Conservation (phyloP, 2,888 invertebrate species). For the Mimumesa dahlbomi region DNA sequence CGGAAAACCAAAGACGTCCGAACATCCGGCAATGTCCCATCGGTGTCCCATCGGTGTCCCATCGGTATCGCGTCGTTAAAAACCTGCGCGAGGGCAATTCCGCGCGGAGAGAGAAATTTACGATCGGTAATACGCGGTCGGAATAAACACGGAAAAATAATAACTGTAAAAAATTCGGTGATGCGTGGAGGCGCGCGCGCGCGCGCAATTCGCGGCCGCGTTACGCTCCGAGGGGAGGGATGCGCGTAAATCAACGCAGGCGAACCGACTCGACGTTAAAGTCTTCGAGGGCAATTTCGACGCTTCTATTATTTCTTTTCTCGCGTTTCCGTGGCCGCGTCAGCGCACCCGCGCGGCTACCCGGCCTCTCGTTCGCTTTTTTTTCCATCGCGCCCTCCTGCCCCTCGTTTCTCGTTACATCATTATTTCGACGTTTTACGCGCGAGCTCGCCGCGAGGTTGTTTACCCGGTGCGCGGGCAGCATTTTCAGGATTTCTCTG, state of each 20-base stretch:
- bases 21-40: too few relatives aligned
- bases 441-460: too few relatives aligned
- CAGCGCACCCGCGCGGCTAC: too few relatives aligned
- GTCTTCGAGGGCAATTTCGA: constrained; percentile 39
- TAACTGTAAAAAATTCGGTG: constrained; percentile 69
- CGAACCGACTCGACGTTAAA: constrained; percentile 4
- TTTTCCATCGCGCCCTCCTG: not conserved
- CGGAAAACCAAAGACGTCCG: not conserved
- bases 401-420: constrained; percentile 27
- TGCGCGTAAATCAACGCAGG: constrained; percentile 24
- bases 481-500: too few relatives aligned
- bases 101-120: constrained; percentile 56
- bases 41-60: too few relatives aligned
- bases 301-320: constrained; percentile 35
- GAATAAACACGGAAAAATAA: constrained; percentile 73
- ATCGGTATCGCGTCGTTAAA: too few relatives aligned
- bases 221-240: constrained; percentile 1
- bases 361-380: not conserved
- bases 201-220: not conserved
- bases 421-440: constrained; percentile 21
- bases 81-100: constrained; percentile 3
- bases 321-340: constrained; percentile 22
- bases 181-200: constrained; percentile 15
- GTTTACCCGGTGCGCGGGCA: too few relatives aligned
- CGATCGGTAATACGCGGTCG: constrained; percentile 65